Base-by-base conservation (phyloP, 2,797 vertebrate species). In the Aldrovandia affinis region DNA sequence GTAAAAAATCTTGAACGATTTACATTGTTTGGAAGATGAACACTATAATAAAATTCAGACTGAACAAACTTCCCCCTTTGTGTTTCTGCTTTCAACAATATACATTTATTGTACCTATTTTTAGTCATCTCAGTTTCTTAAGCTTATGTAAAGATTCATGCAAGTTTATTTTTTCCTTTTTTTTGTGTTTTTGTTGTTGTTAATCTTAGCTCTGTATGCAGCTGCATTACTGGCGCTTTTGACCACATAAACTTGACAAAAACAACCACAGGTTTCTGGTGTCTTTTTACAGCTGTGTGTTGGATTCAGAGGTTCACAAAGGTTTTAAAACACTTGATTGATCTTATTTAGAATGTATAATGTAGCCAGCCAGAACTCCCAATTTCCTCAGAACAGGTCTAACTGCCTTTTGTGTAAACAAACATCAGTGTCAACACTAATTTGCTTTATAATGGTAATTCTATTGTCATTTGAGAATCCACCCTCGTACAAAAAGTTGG, bases 191-290 rank as follows among this genome's bases (percentile, higher is more conserved):
- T 47, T 79, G 59, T 83, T 78, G 80, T 83, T 57, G 15, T 86
- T 87, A 86, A 80, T 91, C 91, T 90, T 89, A 91, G 92, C 89
- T 93, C 91, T 89, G 92, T 94, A 93, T 93, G 90, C 92, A 91
- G 92, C 93, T 94, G 91, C 91, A 90, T 94, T 92, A 92, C 90
- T 93, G 92, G 92, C 91, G 91, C 89, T 93, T 92, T 92, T 94
- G 89, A 93, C 87, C 92, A 91, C 93, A 93, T 93, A 95, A 95
- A 94, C 91, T 88, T 92, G 91, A 93, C 92, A 87, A 92, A 93
- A 89, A 79, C 61, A 75, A 81, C 25, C 1, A 30, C 22, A 79
- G 85, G 88, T 77, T 89, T 42, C 65, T 88, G 6, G 52, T 57
- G 88, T 92, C 80, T 91, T 91, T 85, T 84, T 92, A 22, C 57